These are phyloP conservation scores for Zoroaster sp. DNA, from an alignment of 53 echinoderm and acorn worm species.

Conservation along the genomic window DNA sequence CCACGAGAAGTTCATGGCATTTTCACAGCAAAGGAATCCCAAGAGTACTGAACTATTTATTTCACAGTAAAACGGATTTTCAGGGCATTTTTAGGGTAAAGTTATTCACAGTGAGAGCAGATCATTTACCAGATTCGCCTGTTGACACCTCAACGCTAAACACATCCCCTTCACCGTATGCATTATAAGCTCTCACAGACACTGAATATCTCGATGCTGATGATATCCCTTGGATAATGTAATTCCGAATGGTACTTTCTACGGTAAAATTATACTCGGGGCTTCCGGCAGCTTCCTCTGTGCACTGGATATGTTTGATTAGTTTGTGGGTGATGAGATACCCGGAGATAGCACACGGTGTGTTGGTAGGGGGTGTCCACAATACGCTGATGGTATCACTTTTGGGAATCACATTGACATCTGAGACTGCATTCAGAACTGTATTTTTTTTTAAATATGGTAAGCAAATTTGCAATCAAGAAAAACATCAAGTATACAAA, in stretches of 20 bases:
- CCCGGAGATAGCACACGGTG: neutral
- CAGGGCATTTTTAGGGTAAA: too few relatives aligned
- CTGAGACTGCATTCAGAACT: too few relatives aligned
- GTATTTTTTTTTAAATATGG: too few relatives aligned
- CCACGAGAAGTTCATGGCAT: too few relatives aligned
- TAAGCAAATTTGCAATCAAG: too few relatives aligned
- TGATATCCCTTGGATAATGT: neutral
- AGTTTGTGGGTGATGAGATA: slow-evolving; percentile 31
- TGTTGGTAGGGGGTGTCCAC: neutral
- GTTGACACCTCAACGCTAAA: neutral
- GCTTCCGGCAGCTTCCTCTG: neutral
- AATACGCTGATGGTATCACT: neutral
- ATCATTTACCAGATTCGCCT: slow-evolving; percentile 9
- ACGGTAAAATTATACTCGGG: neutral
- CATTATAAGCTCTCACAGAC: neutral
- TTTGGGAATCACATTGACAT: too few relatives aligned
- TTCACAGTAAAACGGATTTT: too few relatives aligned
- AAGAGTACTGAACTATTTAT: too few relatives aligned
- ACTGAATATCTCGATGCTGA: neutral
- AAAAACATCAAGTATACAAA: too few relatives aligned
- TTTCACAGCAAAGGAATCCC: too few relatives aligned
- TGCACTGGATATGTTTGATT: neutral
- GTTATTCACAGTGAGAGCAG: too few relatives aligned
- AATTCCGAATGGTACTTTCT: neutral
- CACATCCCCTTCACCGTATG: neutral